phyloP scores from a whole-genome alignment of 1,140 invertebrate species.

The Lamellibrachia luymesi region DNA sequence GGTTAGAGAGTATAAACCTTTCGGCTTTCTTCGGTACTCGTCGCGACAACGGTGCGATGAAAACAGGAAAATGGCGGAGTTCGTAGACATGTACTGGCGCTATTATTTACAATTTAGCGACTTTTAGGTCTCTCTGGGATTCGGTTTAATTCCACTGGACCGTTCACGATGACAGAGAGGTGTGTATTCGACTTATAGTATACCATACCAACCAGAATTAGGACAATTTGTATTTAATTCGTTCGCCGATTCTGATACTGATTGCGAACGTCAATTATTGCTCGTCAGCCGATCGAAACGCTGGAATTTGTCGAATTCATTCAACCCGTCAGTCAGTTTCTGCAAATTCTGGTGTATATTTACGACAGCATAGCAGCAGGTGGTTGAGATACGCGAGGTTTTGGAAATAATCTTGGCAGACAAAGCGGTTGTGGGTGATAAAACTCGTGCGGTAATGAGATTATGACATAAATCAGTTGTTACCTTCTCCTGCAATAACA shows the following conservation, averaged over 20 bases:
- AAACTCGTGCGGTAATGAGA: not conserved
- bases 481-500: not conserved
- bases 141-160: not conserved
- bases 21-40: not conserved
- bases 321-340: not conserved
- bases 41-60: not conserved
- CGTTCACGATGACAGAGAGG: not conserved
- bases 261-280: not conserved
- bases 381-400: not conserved
- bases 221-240: not conserved
- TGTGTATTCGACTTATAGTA: not conserved
- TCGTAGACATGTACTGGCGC: not conserved
- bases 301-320: not conserved
- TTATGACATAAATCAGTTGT: not conserved
- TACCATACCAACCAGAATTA: not conserved
- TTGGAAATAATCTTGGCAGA: not conserved
- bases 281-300: not conserved
- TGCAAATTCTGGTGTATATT: not conserved
- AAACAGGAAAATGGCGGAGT: not conserved
- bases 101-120: not conserved
- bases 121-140: not conserved
- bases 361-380: not conserved
- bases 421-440: not conserved
- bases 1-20: not conserved
- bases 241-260: not conserved